Conservation (phyloP, 2,888 invertebrate genomes). For the Oligia fasciuncula region DNA sequence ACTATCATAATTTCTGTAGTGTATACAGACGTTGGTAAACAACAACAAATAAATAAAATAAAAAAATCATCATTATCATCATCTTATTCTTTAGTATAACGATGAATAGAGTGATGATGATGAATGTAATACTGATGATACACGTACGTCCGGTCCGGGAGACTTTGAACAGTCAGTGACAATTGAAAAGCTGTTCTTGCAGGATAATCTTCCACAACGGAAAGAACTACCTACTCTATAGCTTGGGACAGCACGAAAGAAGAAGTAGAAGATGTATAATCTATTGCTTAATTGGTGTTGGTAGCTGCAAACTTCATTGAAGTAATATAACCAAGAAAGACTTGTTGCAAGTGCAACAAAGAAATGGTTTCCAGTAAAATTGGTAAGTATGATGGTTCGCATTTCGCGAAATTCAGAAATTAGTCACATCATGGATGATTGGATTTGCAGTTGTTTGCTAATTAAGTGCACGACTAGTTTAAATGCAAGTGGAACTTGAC, state of each 20-base stretch:
- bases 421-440: constrained; percentile 50
- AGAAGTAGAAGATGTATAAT: background rate
- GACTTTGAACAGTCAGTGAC: background rate
- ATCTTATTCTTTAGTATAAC: background rate
- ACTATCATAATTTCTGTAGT: background rate
- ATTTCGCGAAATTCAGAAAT: constrained; percentile 45
- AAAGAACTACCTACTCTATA: background rate
- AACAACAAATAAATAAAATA: background rate
- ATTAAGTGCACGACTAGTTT: constrained; percentile 51
- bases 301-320: background rate
- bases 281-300: background rate
- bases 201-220: background rate
- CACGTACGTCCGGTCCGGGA: background rate
- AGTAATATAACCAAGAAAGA: background rate
- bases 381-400: background rate
- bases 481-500: constrained; percentile 50
- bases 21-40: background rate
- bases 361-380: constrained; percentile 16
- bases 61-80: background rate
- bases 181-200: background rate
- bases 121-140: background rate
- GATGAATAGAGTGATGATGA: background rate
- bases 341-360: constrained; percentile 14
- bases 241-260: no score
- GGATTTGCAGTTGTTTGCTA: constrained; percentile 40